A percentile compares a stretch with the other conserved stretches of the same genome.
These are phyloP conservation scores for Hemibagrus wyckioides DNA, from an alignment of 2,113 vertebrate genomes.

Conservation along the genomic window DNA sequence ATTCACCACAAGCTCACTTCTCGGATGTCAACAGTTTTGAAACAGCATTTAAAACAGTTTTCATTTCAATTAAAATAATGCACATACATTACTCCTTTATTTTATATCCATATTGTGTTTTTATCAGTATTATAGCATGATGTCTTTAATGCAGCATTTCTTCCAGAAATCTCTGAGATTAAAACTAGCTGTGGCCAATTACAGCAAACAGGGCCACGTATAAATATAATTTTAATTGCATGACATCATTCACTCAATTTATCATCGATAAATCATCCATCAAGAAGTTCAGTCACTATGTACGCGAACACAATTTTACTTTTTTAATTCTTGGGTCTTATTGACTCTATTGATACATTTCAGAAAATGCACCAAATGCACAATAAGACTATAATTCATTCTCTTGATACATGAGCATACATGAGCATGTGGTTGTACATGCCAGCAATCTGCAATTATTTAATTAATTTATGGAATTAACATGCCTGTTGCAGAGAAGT, in stretches of 20 bases:
- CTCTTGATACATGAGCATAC: not conserved
- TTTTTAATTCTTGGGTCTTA: not conserved
- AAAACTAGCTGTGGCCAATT: not conserved
- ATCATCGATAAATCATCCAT: not conserved
- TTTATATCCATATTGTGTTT: not conserved
- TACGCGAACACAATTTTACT: not conserved
- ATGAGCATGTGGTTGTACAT: not conserved
- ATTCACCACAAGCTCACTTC: not conserved
- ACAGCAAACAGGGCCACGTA: not conserved
- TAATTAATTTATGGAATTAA: not conserved
- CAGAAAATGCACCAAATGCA: not conserved
- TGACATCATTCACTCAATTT: not conserved
- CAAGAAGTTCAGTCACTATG: not conserved
- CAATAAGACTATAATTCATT: not conserved
- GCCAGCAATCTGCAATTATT: conserved; percentile 2
- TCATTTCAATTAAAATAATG: not conserved
- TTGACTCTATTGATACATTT: too few relatives aligned
- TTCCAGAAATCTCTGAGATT: not conserved
- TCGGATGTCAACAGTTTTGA: not conserved
- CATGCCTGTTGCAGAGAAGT: not conserved
- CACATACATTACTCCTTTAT: not conserved
- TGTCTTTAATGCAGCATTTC: not conserved
- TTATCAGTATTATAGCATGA: not conserved
- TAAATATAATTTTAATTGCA: not conserved
- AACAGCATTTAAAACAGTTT: not conserved